These are phyloP conservation scores for Holothuria glaberrima DNA, from an alignment of 35 echinoderm and acorn worm genomes.

Conservation along the genomic window DNA sequence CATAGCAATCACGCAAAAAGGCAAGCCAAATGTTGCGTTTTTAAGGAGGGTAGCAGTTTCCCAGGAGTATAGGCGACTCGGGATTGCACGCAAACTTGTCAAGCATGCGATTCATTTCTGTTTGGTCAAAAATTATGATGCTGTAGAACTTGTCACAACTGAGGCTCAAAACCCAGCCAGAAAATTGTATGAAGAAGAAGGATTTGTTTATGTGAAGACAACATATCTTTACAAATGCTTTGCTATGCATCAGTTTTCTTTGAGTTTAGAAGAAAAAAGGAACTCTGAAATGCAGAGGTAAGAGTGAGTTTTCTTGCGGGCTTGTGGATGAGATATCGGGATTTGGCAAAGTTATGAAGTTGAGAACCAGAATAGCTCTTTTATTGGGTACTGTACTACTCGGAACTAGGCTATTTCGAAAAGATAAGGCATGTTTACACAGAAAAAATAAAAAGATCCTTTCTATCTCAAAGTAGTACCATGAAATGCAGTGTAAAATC, in stretches of 20 bases:
- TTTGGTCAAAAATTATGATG: conserved; percentile 16
- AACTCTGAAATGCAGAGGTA: background rate
- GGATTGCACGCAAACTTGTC: conserved; percentile 46
- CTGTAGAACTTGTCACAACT: conserved; percentile 53
- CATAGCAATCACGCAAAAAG: conserved; percentile 55
- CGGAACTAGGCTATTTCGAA: no score
- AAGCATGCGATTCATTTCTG: conserved; percentile 39
- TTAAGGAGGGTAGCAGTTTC: conserved; percentile 45
- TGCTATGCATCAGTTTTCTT: conserved; percentile 47
- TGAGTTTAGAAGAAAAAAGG: conserved; percentile 14
- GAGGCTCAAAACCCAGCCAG: conserved; percentile 52
- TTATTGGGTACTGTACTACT: no score
- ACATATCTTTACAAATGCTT: conserved; percentile 30
- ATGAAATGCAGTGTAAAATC: no score
- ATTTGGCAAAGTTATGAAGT: no score
- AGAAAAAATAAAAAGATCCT: no score
- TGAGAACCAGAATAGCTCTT: no score
- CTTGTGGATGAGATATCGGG: no score
- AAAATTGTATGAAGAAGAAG: conserved; percentile 58
- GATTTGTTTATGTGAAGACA: conserved; percentile 47
- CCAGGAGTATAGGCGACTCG: conserved; percentile 40
- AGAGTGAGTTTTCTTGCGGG: no score
- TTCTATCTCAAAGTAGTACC: no score
- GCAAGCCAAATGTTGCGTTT: conserved; percentile 34
- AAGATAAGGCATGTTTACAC: no score